Percentiles rank a stretch among this genome's conserved stretches.
Evolutionary conservation across 1,140 invertebrate species (phyloP).

Genomic region (Plodia interpunctella): DNA sequence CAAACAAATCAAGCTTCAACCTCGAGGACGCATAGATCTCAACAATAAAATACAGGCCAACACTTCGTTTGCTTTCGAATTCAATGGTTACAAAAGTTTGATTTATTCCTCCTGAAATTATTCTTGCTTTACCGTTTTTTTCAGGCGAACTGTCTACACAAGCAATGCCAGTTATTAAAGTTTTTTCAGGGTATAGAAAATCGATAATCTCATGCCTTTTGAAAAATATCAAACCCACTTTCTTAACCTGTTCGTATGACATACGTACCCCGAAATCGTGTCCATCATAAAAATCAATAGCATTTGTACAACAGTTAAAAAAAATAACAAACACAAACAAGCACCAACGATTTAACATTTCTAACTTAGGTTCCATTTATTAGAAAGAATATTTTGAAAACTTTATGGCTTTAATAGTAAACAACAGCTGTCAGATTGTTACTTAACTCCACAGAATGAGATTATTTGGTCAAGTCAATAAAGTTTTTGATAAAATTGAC

Average conservation of each 20-base stretch:
- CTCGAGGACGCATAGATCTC: constrained; percentile 29
- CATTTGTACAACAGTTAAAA: background rate
- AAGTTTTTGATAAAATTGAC: no score
- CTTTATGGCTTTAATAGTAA: no score
- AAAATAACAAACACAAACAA: background rate
- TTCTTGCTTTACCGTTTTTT: constrained; percentile 24
- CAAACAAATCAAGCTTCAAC: background rate
- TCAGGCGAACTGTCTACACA: constrained; percentile 29
- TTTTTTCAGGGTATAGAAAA: constrained; percentile 33
- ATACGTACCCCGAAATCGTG: constrained; percentile 15
- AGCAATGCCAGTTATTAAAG: constrained; percentile 35
- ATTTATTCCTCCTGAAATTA: constrained; percentile 29
- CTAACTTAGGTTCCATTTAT: no score
- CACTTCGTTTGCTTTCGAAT: constrained; percentile 32
- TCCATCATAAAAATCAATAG: constrained; percentile 10
- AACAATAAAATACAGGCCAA: constrained; percentile 32
- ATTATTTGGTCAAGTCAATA: no score
- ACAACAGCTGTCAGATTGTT: no score
- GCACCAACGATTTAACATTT: background rate
- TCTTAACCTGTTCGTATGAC: constrained; percentile 16
- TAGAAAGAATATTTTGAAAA: no score
- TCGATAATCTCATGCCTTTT: constrained; percentile 22
- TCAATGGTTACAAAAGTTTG: constrained; percentile 25
- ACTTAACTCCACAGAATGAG: no score
- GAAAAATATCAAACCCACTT: constrained; percentile 34